Base-by-base conservation (phyloP, 30 jellyfish, hydroid and myxozoan species). In the Clytia hemisphaerica region DNA sequence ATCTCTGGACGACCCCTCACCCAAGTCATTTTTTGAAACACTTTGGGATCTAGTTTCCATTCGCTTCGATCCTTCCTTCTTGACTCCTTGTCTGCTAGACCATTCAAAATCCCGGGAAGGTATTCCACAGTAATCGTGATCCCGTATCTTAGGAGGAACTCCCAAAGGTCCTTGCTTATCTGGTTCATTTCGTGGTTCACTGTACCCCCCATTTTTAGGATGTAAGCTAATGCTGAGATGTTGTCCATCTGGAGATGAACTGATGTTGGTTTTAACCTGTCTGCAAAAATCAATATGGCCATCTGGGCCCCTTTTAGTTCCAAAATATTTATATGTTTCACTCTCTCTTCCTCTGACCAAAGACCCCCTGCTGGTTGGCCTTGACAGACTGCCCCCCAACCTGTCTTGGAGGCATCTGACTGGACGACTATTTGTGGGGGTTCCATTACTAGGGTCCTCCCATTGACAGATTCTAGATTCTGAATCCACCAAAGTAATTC, bases 341-440 rank as follows among this genome's bases (percentile, higher is more conserved):
- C 32, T 46, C 32, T 55, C 45, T 55, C 70, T 55, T 26, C 19
- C 51, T 5, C 19, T 18, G 70, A 26, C 70, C 70, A 55, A 15
- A 46, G 46, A 16, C 70, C 70, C 21, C 70, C 70, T 3, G 70
- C 32, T n/a, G n/a, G n/a, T n/a, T n/a, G n/a, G n/a, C n/a, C n/a
- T n/a, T n/a, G n/a, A n/a, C n/a, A n/a, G n/a, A n/a, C n/a, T n/a
- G n/a, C n/a, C n/a, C n/a, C 70, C n/a, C n/a, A n/a, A n/a, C n/a
- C n/a, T n/a, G n/a, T n/a, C n/a, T n/a, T n/a, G n/a, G n/a, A n/a
- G n/a, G n/a, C n/a, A n/a, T n/a, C n/a, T n/a, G n/a, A n/a, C n/a
- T n/a, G n/a, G 28, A 55, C 32, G n/a, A n/a, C n/a, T n/a, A n/a
- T n/a, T n/a, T 55, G 46, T 19, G 70, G 70, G 45, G 70, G 70